A percentile compares a stretch with the other conserved stretches of the same genome.
phyloP scores from a whole-genome alignment of 1,140 invertebrate species.

The Drosophila lacteicornis region DNA sequence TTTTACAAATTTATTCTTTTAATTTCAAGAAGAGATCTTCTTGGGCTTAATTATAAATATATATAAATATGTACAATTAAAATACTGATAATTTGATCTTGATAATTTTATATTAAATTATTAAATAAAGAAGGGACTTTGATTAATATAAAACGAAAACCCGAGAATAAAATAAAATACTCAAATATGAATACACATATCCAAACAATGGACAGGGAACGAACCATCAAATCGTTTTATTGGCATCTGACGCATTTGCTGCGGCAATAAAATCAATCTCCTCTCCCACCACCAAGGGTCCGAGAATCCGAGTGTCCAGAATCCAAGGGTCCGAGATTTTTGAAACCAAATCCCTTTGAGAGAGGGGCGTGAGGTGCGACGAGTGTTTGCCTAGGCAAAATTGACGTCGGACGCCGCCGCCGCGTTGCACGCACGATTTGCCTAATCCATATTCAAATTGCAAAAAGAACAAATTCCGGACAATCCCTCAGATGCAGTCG shows the following conservation, averaged over 20 bases:
- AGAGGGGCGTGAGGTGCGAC: constrained; percentile 52
- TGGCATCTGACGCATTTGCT: constrained; percentile 70
- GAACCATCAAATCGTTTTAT: constrained; percentile 77
- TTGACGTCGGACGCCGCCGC: no score
- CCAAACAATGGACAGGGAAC: constrained; percentile 58
- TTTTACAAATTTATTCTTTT: no score
- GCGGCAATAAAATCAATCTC: constrained; percentile 76
- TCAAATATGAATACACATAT: background rate
- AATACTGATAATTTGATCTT: no score
- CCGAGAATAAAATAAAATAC: no score
- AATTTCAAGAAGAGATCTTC: no score
- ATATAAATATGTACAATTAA: no score
- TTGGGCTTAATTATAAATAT: no score
- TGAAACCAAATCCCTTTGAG: background rate
- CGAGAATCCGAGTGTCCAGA: constrained; percentile 1
- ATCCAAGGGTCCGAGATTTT: no score
- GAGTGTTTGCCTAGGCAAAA: background rate
- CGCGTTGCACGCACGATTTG: constrained; percentile 69
- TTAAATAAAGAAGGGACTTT: no score
- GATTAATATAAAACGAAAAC: no score
- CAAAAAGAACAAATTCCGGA: constrained; percentile 31
- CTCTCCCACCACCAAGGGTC: constrained; percentile 4
- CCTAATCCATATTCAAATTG: constrained; percentile 82
- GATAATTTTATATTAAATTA: no score
- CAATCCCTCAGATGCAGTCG: constrained; percentile 21